Evolutionary conservation across 2,888 invertebrate species (phyloP).

Genomic region (Papilio gigon): DNA sequence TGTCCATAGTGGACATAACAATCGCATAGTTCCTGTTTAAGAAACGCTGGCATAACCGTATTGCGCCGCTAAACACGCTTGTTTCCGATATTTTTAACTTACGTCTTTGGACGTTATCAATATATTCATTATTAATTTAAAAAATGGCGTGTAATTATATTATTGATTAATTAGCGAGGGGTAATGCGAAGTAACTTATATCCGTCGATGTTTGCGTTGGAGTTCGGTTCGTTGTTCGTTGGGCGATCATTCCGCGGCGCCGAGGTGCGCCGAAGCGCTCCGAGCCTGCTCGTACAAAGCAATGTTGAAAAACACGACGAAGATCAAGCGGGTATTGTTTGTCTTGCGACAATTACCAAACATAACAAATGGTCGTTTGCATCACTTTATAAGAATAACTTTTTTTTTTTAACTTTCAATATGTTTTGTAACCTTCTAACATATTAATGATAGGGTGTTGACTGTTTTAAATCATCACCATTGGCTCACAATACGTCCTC

Average conservation of each 20-base stretch:
- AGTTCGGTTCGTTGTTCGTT: constrained; percentile 31
- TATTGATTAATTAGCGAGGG: neutral
- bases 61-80: too few relatives aligned
- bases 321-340: constrained; percentile 62
- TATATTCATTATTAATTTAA: too few relatives aligned
- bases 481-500: neutral
- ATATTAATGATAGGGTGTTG: neutral
- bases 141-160: constrained; percentile 13
- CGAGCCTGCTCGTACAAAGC: constrained; percentile 37
- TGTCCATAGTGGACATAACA: too few relatives aligned
- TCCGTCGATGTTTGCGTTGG: constrained; percentile 24
- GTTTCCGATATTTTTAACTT: too few relatives aligned
- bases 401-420: neutral
- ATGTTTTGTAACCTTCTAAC: neutral
- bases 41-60: too few relatives aligned
- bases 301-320: constrained; percentile 59
- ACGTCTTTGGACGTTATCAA: too few relatives aligned
- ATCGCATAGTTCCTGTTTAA: too few relatives aligned
- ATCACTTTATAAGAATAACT: constrained; percentile 34
- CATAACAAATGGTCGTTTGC: constrained; percentile 53
- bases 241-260: constrained; percentile 27
- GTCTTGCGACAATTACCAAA: constrained; percentile 72
- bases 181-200: constrained; percentile 17
- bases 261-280: neutral
- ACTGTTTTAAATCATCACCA: too few relatives aligned